Percentiles rank a stretch among this genome's conserved stretches.
These are phyloP conservation scores for Callipepla squamata DNA, from an alignment of 2,113 vertebrate species.

Conservation along the genomic window DNA sequence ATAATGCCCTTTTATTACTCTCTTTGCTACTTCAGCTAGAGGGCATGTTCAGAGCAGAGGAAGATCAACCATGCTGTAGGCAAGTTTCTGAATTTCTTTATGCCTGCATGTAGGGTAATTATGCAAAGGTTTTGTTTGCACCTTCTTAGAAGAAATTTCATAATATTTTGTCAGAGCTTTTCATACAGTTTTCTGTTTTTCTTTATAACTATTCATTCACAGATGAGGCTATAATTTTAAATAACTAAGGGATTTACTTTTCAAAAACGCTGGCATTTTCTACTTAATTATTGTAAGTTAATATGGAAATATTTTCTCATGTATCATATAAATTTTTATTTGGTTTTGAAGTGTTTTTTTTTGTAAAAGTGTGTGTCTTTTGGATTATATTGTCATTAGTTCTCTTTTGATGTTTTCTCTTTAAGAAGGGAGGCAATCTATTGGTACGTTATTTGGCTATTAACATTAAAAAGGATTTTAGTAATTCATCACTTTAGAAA, in stretches of 20 bases:
- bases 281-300: neutral
- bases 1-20: neutral
- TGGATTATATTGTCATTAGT: neutral
- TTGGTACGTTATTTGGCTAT: neutral
- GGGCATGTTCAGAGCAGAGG: rapidly evolving
- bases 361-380: neutral
- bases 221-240: neutral
- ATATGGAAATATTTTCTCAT: neutral
- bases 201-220: neutral
- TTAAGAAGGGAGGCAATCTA: neutral
- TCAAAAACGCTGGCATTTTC: rapidly evolving
- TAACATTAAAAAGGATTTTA: neutral
- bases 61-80: neutral
- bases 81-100: neutral
- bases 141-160: neutral
- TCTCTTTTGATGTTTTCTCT: neutral
- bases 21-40: neutral
- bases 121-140: neutral
- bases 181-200: neutral
- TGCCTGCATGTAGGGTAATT: neutral
- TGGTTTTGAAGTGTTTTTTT: neutral
- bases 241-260: neutral
- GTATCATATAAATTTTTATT: neutral
- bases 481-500: neutral
- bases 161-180: neutral